These are phyloP conservation scores for Meriones psammophilus DNA, from an alignment of 2,797 vertebrate genomes.

Conservation along the genomic window DNA sequence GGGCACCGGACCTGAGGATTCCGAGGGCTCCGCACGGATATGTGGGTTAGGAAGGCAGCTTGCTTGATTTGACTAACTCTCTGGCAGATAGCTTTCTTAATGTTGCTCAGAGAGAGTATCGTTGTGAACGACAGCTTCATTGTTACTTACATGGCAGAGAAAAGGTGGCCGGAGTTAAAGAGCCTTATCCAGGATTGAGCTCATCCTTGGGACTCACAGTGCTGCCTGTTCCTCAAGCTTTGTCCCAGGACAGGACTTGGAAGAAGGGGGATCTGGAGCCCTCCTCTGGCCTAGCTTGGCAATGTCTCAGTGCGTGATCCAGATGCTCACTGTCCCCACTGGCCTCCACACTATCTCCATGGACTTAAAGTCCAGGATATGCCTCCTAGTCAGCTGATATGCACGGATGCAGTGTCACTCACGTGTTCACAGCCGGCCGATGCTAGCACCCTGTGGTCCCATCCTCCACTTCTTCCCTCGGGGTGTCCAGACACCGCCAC, in stretches of 20 bases:
- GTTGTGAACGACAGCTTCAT: not conserved
- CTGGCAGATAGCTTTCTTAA: not conserved
- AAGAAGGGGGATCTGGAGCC: no score
- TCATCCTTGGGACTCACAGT: not conserved
- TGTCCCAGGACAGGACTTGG: not conserved
- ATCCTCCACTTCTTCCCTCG: no score
- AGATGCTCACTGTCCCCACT: rapidly evolving
- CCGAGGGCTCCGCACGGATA: not conserved
- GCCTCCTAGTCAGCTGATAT: rapidly evolving
- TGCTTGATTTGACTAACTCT: not conserved
- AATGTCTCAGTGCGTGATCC: not conserved
- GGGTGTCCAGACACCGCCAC: no score
- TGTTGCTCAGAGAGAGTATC: not conserved
- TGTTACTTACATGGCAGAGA: not conserved
- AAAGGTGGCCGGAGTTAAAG: no score
- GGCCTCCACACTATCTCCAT: not conserved
- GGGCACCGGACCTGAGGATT: rapidly evolving
- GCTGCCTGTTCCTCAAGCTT: no score
- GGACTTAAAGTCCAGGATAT: rapidly evolving
- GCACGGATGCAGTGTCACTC: not conserved
- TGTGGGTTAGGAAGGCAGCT: not conserved
- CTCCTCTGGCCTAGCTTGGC: not conserved
- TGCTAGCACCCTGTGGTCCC: not conserved
- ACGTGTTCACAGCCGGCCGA: not conserved
- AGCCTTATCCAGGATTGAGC: not conserved